Evolutionary conservation across 2,888 invertebrate genomes (phyloP).

Genomic region (Tetrapedia diversipes): DNA sequence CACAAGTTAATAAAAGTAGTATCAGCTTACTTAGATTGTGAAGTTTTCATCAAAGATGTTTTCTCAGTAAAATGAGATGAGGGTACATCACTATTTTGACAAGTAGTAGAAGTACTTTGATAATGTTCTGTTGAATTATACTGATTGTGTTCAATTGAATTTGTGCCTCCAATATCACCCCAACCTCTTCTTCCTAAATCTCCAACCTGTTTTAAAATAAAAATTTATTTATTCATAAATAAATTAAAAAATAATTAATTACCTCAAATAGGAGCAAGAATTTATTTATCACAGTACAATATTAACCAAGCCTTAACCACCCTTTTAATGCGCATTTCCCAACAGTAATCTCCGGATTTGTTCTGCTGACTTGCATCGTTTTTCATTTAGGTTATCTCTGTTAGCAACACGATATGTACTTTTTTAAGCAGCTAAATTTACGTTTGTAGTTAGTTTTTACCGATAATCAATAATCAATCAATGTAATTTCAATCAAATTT

Average conservation of each 20-base stretch:
- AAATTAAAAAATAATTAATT: not conserved
- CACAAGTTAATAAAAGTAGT: not conserved
- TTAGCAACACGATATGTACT: too few species aligned
- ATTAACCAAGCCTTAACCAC: conserved; percentile 10
- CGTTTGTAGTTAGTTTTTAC: too few species aligned
- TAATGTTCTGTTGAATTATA: conserved; percentile 76
- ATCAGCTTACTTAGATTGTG: conserved; percentile 72
- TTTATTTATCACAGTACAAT: not conserved
- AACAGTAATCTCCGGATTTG: too few species aligned
- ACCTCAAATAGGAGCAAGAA: not conserved
- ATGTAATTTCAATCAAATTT: too few species aligned
- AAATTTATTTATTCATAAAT: not conserved
- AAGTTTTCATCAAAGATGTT: conserved; percentile 76
- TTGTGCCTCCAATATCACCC: conserved; percentile 86
- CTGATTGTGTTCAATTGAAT: conserved; percentile 82
- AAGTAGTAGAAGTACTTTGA: conserved; percentile 76
- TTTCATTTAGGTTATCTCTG: too few species aligned
- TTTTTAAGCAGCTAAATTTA: too few species aligned
- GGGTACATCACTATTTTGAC: conserved; percentile 72
- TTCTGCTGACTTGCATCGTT: too few species aligned
- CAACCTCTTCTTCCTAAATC: conserved; percentile 88
- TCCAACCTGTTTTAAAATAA: conserved; percentile 84
- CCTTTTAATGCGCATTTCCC: not conserved
- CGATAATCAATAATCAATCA: too few species aligned
- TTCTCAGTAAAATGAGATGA: conserved; percentile 77